phyloP scores from a whole-genome alignment of 2,797 vertebrate genomes.

The Amblyopsis hoosieri region DNA sequence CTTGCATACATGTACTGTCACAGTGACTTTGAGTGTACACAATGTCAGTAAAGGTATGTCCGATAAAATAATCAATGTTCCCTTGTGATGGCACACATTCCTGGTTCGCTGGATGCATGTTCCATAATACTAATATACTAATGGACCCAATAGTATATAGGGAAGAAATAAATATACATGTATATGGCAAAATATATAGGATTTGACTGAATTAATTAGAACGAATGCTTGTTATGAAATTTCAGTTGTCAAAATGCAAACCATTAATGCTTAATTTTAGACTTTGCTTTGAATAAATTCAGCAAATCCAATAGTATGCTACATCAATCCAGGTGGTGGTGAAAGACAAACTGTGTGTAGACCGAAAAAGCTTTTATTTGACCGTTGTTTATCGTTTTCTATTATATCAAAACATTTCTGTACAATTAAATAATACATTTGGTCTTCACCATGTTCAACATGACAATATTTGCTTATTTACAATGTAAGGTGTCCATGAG shows the following conservation, averaged over 20 bases:
- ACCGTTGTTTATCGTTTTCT: no score
- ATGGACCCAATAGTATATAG: constrained; percentile 33
- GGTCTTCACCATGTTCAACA: no score
- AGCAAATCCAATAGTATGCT: no score
- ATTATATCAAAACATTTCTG: no score
- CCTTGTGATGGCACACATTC: constrained; percentile 68
- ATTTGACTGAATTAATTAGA: constrained; percentile 32
- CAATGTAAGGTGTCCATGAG: no score
- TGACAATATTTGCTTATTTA: no score
- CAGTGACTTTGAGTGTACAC: constrained; percentile 56
- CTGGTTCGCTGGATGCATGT: constrained; percentile 66
- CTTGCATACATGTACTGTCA: constrained; percentile 50
- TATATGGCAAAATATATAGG: constrained; percentile 38
- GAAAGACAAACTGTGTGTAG: no score
- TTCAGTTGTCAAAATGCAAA: neutral
- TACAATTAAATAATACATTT: no score
- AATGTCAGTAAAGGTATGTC: constrained; percentile 47
- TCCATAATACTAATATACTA: constrained; percentile 68
- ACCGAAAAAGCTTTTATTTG: no score
- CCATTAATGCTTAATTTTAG: neutral
- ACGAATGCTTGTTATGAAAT: constrained; percentile 12
- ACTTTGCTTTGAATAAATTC: neutral
- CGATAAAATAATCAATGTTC: constrained; percentile 54
- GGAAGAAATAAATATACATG: constrained; percentile 46
- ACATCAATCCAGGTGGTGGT: no score